Evolutionary conservation across 1,140 invertebrate species (phyloP), one percentile per base, ranked within the genome.

Genomic region (Zaprionus nigranus): DNA sequence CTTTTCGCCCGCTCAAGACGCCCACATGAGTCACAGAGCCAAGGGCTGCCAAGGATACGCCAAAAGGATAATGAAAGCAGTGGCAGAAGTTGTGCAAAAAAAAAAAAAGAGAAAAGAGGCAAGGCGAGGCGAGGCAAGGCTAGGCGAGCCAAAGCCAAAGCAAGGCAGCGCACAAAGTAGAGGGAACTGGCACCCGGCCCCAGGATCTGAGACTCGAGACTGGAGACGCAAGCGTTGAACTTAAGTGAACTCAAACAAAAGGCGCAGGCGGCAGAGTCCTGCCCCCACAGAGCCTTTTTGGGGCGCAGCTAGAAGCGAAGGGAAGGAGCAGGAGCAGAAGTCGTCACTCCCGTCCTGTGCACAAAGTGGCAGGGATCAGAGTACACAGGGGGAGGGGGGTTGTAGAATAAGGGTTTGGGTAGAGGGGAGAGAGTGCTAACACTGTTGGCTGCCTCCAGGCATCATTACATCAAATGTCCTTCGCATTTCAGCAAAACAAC

Each of bases 381-480:
- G 20, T 3, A 43, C 40, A 43, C 34, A 20, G 20, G 20, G 20
- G 20, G 2, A 2, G 20, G 20, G 20, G 11, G 17, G 4, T 9
- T 1, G 9, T 49, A 20, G 22, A 3, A 17, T 6, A 17, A 43
- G n/a, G 40, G 40, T 5, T 43, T n/a, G 46, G 46, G 11, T 9
- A 22, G 20, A 12, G 9, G 20, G 9, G n/a, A 24, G 46, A 3
- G 46, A 11, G 5, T 51, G 3, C 53, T 57, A 65, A 64, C 30
- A 76, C 67, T 87, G 81, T 54, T 75, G 85, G 85, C 82, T 90
- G 85, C 85, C 82, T 90, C 81, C 86, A 90, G 85, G 85, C 85
- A 90, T 90, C 85, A 90, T 90, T 90, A 90, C 85, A 90, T 90
- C 85, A 90, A 90, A 90, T 90, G 85, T 90, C 85, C 85, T 90